Base-by-base conservation (phyloP, 2,113 vertebrate species). In the Myodes glareolus region DNA sequence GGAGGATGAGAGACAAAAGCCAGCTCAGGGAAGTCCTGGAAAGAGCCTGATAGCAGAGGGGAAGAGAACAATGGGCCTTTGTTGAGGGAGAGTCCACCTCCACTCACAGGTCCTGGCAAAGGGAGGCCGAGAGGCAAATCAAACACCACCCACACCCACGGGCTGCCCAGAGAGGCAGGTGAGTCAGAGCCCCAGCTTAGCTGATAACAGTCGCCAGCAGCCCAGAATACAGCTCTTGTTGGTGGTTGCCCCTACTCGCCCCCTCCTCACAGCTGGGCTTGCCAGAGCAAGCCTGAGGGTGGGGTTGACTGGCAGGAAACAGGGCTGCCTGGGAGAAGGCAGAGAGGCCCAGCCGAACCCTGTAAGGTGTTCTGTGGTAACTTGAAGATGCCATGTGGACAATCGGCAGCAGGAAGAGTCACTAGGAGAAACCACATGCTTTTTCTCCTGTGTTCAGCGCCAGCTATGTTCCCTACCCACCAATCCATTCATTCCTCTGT, bases 221-320 rank as follows among this genome's bases (percentile, higher is more conserved):
- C 77, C 72, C 96, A 99, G 98, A 99, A 99, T 98, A 94, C 97
- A 96, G 94, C 96, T 98, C 99, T 99, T 99, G 98, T 85, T 99
- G 97, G 94, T 92, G 97, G 98, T 95, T 98, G 94, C 2, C 96
- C 94, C 95, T 97, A 76, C 29, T 61, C 19, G 61, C 90, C 94
- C 91, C 82, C 77, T 93, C 81, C 94, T 96, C 96, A 91, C 61
- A 78, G 81, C 55, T 36, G 82, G 70, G 81, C 76, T 0, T 8
- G 96, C 92, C 65, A 45, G 33, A 78, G 88, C 95, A 87, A 92
- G 93, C 86, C 89, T 39, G 2, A 29, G 47, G 42, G 77, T 78
- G 78, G 3, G n/a, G 72, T 36, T 63, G 36, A 14, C 50, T 81
- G 65, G 33, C 45, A 68, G 55, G 13, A 72, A 89, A 78, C n/a